Percentiles rank a stretch among this genome's conserved stretches.
Conservation (phyloP, 2,797 vertebrate genomes). For the Acomys russatus region DNA sequence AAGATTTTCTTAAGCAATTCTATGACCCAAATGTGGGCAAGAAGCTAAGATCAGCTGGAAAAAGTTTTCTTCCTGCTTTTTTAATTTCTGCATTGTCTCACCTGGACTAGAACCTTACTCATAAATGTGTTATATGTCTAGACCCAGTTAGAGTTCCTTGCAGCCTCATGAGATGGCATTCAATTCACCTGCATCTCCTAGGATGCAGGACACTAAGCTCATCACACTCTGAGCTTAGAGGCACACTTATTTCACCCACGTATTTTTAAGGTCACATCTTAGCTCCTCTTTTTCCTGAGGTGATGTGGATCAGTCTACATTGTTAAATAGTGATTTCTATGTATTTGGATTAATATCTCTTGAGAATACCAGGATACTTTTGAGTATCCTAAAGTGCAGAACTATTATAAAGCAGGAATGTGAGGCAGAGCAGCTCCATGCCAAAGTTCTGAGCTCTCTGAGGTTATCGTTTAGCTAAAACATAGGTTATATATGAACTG, state of each 20-base stretch:
- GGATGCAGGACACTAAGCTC: background rate
- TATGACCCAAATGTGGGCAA: background rate
- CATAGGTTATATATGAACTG: background rate
- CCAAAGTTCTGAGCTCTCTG: background rate
- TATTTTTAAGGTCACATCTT: background rate
- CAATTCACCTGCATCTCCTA: background rate
- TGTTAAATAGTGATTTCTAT: background rate
- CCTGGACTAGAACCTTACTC: background rate
- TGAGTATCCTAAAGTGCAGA: background rate
- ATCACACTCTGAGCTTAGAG: background rate
- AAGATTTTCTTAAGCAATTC: background rate
- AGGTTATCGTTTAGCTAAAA: background rate
- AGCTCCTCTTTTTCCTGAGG: background rate
- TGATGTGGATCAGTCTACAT: background rate
- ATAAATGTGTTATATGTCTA: background rate
- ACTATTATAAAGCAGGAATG: background rate
- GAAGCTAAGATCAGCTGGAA: background rate
- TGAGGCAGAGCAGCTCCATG: background rate
- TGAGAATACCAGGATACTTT: background rate
- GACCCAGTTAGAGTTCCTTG: background rate
- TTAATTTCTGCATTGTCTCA: background rate
- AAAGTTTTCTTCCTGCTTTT: background rate
- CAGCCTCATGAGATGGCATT: background rate
- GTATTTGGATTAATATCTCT: background rate
- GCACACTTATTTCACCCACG: background rate